These are phyloP conservation scores for Drosophila bifasciata DNA, from an alignment of 1,140 invertebrate genomes.

Conservation along the genomic window DNA sequence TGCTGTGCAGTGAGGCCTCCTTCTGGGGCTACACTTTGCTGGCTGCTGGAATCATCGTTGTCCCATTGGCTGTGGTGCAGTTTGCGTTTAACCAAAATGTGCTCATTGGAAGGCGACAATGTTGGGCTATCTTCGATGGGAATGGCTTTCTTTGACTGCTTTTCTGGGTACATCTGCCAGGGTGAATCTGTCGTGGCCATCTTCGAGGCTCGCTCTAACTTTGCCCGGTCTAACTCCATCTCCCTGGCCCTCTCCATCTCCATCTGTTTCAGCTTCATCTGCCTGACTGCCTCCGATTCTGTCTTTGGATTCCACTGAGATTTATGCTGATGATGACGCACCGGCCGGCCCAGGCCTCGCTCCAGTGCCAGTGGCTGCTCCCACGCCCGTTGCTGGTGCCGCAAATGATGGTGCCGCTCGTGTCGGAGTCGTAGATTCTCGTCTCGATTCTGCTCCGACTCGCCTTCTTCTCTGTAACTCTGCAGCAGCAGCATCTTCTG, in stretches of 20 bases:
- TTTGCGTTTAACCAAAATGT: constrained; percentile 37
- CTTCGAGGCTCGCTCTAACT: too few species aligned
- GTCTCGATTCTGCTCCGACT: background rate
- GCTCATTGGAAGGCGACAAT: constrained; percentile 25
- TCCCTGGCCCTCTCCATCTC: constrained; percentile 13
- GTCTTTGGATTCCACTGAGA: constrained; percentile 29
- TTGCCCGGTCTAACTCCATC: too few species aligned
- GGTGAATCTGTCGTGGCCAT: too few species aligned
- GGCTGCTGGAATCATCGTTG: constrained; percentile 36
- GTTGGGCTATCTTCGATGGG: constrained; percentile 36
- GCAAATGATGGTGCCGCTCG: constrained; percentile 51
- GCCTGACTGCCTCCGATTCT: background rate
- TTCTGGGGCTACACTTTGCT: background rate
- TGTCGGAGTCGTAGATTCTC: constrained; percentile 33
- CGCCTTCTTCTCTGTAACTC: too few species aligned
- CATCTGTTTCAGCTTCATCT: constrained; percentile 7
- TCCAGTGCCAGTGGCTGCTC: background rate
- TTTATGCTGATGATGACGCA: constrained; percentile 70
- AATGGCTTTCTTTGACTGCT: constrained; percentile 36
- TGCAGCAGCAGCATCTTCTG: constrained; percentile 32
- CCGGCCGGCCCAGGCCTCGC: constrained; percentile 1
- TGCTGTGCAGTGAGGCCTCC: constrained; percentile 15
- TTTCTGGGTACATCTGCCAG: too few species aligned
- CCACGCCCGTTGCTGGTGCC: constrained; percentile 40
- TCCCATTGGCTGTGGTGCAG: constrained; percentile 36